Evolutionary conservation across 2,113 vertebrate genomes (phyloP).

Genomic region (Desmodus rotundus): DNA sequence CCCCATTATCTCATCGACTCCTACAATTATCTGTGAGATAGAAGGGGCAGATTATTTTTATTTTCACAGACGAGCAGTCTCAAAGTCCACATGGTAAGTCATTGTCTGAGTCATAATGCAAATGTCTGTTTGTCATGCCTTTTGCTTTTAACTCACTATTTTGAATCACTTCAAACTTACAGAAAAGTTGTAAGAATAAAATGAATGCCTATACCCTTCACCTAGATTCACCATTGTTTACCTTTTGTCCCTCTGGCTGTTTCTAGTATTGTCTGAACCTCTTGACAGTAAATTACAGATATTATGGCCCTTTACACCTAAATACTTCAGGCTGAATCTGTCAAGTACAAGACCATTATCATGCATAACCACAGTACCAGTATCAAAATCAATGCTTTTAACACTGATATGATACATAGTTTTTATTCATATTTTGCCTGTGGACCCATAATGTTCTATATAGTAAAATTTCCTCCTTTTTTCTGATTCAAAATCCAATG

Average conservation of each 20-base stretch:
- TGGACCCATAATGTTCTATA: not conserved
- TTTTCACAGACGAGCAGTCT: not conserved
- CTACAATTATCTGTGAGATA: not conserved
- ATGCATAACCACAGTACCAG: not conserved
- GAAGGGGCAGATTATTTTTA: not conserved
- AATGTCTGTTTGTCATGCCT: fast-evolving
- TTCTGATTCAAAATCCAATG: not conserved
- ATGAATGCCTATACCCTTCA: not conserved
- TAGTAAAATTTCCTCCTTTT: not conserved
- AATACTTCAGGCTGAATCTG: not conserved
- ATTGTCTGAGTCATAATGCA: not conserved
- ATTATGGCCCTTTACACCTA: not conserved
- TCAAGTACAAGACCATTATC: not conserved
- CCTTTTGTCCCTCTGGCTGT: not conserved
- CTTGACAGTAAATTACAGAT: not conserved
- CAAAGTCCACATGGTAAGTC: not conserved
- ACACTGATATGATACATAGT: not conserved
- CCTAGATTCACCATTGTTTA: not conserved
- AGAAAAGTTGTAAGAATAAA: not conserved
- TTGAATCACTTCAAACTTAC: not conserved
- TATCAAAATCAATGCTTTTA: not conserved
- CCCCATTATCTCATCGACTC: not conserved
- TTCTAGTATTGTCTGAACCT: not conserved
- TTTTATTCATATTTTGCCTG: not conserved
- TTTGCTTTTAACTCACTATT: not conserved